Percentiles rank a stretch among this genome's conserved stretches.
These are phyloP conservation scores for Zaprionus obscuricornis DNA, from an alignment of 2,888 invertebrate genomes.

Conservation along the genomic window DNA sequence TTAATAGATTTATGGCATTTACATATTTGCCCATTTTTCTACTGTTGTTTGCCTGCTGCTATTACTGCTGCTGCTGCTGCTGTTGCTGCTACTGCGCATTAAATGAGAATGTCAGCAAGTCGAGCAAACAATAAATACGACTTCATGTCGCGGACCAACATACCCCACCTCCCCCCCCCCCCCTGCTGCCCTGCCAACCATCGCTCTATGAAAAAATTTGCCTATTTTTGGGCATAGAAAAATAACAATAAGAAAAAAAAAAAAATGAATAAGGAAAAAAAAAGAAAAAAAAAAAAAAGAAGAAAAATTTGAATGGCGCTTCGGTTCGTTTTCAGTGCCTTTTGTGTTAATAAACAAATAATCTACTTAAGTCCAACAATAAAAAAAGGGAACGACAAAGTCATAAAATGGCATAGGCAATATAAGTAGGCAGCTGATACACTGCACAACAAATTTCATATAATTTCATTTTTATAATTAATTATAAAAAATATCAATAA, in stretches of 20 bases:
- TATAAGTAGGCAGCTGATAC: slow-evolving; percentile 12
- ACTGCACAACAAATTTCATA: too few species aligned
- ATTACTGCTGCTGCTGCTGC: slow-evolving; percentile 10
- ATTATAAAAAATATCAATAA: too few species aligned
- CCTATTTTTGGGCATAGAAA: neutral
- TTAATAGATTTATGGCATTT: slow-evolving; percentile 64
- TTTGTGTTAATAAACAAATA: slow-evolving; percentile 76
- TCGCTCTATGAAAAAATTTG: neutral
- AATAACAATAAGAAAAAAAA: neutral
- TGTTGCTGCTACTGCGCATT: slow-evolving; percentile 40
- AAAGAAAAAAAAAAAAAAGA: neutral
- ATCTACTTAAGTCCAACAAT: slow-evolving; percentile 70
- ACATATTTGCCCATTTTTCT: slow-evolving; percentile 48
- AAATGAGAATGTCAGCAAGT: slow-evolving; percentile 65
- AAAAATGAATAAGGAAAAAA: slow-evolving; percentile 33
- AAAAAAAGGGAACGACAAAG: slow-evolving; percentile 57
- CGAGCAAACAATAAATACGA: slow-evolving; percentile 58
- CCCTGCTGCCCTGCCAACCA: neutral
- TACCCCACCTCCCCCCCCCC: neutral
- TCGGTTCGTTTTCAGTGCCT: slow-evolving; percentile 43
- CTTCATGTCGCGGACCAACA: slow-evolving; percentile 5
- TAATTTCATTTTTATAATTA: too few species aligned
- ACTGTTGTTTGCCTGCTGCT: slow-evolving; percentile 20
- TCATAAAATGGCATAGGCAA: slow-evolving; percentile 57
- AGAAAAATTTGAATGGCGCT: slow-evolving; percentile 30